Conservation (phyloP, 35 echinoderm and acorn worm genomes). For the Heliocidaris erythrogramma region DNA sequence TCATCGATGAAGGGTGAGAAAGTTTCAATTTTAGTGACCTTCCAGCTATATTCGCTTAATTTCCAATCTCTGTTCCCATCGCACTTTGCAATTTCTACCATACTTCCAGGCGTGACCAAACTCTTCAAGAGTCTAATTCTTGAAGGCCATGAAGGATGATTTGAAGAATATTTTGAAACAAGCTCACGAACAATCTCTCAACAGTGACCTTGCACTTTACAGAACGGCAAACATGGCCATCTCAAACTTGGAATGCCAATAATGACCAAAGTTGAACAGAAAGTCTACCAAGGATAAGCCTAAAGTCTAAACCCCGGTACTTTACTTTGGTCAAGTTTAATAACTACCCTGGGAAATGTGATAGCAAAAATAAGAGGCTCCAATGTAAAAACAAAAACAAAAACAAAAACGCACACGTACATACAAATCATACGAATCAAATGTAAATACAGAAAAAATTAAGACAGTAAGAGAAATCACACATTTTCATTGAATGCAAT, state of each 20-base stretch:
- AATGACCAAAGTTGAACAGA: neutral
- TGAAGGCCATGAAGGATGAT: neutral
- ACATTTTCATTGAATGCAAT: too few species aligned
- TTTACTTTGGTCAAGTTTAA: neutral
- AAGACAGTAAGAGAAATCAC: too few species aligned
- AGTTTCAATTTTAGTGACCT: neutral
- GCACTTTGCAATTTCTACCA: constrained; percentile 1
- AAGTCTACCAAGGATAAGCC: neutral
- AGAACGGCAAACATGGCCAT: neutral
- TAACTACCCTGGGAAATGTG: neutral
- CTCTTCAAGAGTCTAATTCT: neutral
- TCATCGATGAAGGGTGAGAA: neutral
- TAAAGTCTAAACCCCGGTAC: neutral
- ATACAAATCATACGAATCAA: too few species aligned
- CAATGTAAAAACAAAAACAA: too few species aligned
- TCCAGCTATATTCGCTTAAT: neutral
- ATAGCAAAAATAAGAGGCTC: too few species aligned
- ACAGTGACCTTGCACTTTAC: neutral
- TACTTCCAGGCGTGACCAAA: neutral
- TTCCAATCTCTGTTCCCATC: neutral
- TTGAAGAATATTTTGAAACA: neutral
- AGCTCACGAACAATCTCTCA: constrained; percentile 1
- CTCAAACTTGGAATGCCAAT: neutral
- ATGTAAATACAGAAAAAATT: too few species aligned
- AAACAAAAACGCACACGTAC: too few species aligned